A percentile compares a stretch with the other conserved stretches of the same genome.
phyloP scores from a whole-genome alignment of 1,140 invertebrate species.

The fruit fly (Drosophila melanogaster) region DNA sequence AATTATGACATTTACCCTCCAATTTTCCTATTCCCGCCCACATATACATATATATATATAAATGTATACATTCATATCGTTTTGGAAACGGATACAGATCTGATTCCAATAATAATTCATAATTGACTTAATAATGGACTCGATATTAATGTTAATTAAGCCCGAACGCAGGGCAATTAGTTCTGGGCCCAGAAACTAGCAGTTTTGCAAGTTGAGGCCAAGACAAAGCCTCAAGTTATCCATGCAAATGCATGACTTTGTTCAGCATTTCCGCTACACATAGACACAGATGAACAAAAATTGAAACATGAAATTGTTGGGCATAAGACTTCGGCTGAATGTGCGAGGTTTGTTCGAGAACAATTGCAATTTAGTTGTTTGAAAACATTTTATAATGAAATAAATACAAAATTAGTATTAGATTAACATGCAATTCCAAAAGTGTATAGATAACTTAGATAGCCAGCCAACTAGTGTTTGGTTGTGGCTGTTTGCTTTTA shows the following conservation, averaged over 20 bases:
- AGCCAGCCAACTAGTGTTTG: too few species aligned
- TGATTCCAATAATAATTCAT: constrained; percentile 53
- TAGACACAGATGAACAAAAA: constrained; percentile 18
- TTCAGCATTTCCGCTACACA: constrained; percentile 57
- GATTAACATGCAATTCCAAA: too few species aligned
- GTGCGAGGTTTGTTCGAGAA: not conserved
- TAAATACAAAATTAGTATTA: too few species aligned
- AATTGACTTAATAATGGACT: constrained; percentile 60
- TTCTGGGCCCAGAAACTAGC: constrained; percentile 12
- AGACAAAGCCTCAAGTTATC: constrained; percentile 32
- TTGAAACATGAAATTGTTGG: constrained; percentile 36
- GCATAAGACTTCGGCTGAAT: constrained; percentile 10
- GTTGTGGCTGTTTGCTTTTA: too few species aligned
- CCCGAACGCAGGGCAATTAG: constrained; percentile 33
- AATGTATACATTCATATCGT: constrained; percentile 1
- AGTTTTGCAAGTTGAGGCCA: constrained; percentile 15
- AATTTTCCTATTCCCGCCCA: not conserved
- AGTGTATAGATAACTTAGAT: too few species aligned
- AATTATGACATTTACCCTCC: constrained; percentile 43
- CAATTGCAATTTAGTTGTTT: too few species aligned
- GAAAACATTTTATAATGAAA: too few species aligned
- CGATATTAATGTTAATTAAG: constrained; percentile 62
- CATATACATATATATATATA: not conserved
- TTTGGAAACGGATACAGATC: constrained; percentile 29
- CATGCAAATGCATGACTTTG: constrained; percentile 52